phyloP scores from a whole-genome alignment of 2,888 invertebrate genomes.

The Gastrophysa polygoni region DNA sequence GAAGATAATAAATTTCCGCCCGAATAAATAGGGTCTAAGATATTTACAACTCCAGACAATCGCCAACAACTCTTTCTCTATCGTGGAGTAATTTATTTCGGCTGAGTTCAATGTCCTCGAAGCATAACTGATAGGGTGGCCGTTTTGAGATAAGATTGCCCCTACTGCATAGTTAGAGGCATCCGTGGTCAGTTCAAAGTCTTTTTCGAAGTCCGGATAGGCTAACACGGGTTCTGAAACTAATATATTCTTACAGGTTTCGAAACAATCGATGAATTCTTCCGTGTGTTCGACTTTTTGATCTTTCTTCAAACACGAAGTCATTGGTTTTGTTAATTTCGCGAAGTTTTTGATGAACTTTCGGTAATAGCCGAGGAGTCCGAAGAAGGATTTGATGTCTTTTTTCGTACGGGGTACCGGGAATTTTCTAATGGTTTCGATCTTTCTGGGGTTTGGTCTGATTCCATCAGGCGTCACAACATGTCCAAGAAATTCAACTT shows the following conservation, averaged over 20 bases:
- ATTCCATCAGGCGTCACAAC: constrained; percentile 24
- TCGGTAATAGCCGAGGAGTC: constrained; percentile 33
- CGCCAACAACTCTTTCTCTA: not conserved
- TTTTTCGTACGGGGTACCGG: constrained; percentile 33
- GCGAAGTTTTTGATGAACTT: constrained; percentile 33
- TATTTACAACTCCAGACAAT: not conserved
- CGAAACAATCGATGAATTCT: constrained; percentile 6
- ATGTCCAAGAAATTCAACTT: constrained; percentile 31
- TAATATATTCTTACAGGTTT: constrained; percentile 13
- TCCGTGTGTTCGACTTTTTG: constrained; percentile 23
- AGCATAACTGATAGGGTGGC: constrained; percentile 13
- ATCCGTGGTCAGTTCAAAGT: constrained; percentile 16
- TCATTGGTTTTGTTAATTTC: constrained; percentile 34
- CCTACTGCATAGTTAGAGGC: constrained; percentile 17
- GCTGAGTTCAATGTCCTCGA: constrained; percentile 13
- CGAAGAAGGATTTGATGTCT: constrained; percentile 35
- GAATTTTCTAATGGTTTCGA: constrained; percentile 32
- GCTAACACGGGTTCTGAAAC: constrained; percentile 1
- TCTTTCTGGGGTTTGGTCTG: constrained; percentile 35
- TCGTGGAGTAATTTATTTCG: constrained; percentile 10
- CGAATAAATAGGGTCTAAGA: not conserved
- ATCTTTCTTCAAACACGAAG: constrained; percentile 30
- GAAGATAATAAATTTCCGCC: not conserved
- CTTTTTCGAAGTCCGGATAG: constrained; percentile 14
- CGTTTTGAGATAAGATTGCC: constrained; percentile 14